Percentiles rank a stretch among this genome's conserved stretches.
Conservation (phyloP, 2,888 invertebrate genomes). For the Tromatobia lineatoria region DNA sequence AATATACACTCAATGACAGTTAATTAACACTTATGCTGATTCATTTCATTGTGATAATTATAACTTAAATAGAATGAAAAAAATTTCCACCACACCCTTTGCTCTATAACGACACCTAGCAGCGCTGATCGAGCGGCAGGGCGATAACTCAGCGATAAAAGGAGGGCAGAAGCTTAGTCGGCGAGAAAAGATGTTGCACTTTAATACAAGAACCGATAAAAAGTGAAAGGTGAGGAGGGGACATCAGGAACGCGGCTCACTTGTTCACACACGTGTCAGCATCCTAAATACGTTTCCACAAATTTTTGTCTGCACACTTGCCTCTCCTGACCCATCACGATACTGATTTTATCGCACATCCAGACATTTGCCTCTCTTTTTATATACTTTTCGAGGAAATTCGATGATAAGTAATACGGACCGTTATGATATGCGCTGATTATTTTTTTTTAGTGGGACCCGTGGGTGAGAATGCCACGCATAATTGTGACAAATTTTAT, state of each 20-base stretch:
- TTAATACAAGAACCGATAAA: slow-evolving; percentile 47
- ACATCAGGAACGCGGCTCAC: slow-evolving; percentile 62
- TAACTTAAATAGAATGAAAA: too few relatives aligned
- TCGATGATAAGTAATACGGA: slow-evolving; percentile 11
- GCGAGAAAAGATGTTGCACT: slow-evolving; percentile 69
- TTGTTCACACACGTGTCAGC: slow-evolving; percentile 74
- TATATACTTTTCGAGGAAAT: not conserved
- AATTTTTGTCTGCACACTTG: slow-evolving; percentile 15
- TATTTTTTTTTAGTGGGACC: not conserved
- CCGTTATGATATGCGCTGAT: not conserved
- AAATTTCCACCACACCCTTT: too few relatives aligned
- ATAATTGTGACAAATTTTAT: not conserved
- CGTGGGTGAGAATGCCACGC: not conserved
- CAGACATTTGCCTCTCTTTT: not conserved
- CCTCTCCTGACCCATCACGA: not conserved
- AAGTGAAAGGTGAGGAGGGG: slow-evolving; percentile 30
- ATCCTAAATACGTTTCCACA: slow-evolving; percentile 71
- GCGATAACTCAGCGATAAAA: slow-evolving; percentile 68
- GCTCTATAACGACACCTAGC: not conserved
- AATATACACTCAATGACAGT: too few relatives aligned
- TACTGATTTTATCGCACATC: slow-evolving; percentile 8
- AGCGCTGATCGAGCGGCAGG: slow-evolving; percentile 72
- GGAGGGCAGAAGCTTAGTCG: slow-evolving; percentile 70
- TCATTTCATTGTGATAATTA: too few relatives aligned
- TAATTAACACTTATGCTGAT: too few relatives aligned